Evolutionary conservation across 2,797 vertebrate species (phyloP).

Genomic region (Parauchenoglanis punctatus): DNA sequence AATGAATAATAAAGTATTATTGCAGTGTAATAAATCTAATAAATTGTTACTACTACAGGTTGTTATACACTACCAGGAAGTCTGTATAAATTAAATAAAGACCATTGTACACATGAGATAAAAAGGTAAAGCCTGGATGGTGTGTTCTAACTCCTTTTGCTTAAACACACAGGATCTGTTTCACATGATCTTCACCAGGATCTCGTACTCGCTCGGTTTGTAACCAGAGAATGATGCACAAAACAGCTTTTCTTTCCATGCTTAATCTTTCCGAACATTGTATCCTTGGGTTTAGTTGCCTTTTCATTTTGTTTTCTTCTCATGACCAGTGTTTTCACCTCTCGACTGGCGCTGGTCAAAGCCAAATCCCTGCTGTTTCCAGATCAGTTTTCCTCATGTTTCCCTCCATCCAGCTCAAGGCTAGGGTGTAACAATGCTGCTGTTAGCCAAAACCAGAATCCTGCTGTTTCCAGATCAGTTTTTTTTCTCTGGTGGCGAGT

Average conservation of each 20-base stretch:
- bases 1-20: constrained; percentile 32
- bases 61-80: not conserved
- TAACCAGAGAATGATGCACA: constrained; percentile 35
- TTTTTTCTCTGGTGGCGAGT: not conserved
- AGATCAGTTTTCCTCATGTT: constrained; percentile 67
- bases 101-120: not conserved
- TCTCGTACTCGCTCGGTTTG: constrained; percentile 24
- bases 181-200: not conserved
- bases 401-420: constrained; percentile 58
- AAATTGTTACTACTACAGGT: constrained; percentile 13
- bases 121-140: too few relatives aligned
- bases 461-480: constrained; percentile 76
- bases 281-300: constrained; percentile 66
- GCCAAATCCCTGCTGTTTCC: constrained; percentile 73
- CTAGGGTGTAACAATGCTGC: constrained; percentile 72
- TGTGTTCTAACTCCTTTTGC: too few relatives aligned
- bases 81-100: not conserved
- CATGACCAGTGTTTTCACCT: constrained; percentile 64
- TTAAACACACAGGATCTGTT: constrained; percentile 1
- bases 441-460: constrained; percentile 72
- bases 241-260: constrained; percentile 34
- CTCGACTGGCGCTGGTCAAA: constrained; percentile 67
- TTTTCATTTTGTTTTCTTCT: constrained; percentile 74
- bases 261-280: constrained; percentile 56
- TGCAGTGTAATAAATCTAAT: constrained; percentile 34